These are phyloP conservation scores for Cinclus mexicanus DNA, from an alignment of 2,113 vertebrate genomes.

Conservation along the genomic window DNA sequence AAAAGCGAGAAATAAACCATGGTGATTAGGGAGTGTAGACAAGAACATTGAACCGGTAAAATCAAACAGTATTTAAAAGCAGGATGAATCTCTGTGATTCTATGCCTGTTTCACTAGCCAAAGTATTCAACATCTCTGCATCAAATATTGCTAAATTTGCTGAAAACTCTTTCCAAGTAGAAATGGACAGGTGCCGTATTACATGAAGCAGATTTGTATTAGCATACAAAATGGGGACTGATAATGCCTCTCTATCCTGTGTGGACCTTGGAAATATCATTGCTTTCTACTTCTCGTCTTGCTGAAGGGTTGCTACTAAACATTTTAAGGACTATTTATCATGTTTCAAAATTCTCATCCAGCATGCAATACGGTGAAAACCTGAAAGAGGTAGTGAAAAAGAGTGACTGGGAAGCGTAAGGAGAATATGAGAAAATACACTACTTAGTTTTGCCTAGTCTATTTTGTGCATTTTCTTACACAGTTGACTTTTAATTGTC, in stretches of 20 bases:
- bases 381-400: neutral
- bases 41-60: neutral
- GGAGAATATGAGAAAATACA: neutral
- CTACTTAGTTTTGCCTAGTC: neutral
- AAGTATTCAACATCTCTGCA: neutral
- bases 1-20: neutral
- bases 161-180: neutral
- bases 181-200: neutral
- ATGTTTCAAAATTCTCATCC: neutral
- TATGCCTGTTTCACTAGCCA: neutral
- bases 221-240: neutral
- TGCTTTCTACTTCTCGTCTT: neutral
- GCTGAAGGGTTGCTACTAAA: neutral
- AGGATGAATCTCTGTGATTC: neutral
- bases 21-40: neutral
- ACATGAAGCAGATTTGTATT: neutral
- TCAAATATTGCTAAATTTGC: neutral
- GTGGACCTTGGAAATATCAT: neutral
- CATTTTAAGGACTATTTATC: neutral
- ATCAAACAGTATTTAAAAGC: neutral
- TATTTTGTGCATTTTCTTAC: neutral
- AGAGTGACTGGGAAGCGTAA: neutral
- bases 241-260: neutral
- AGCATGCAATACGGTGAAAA: neutral
- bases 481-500: neutral